Evolutionary conservation across 2,888 invertebrate genomes (phyloP).

Genomic region (Drosophila nigritarsus): DNA sequence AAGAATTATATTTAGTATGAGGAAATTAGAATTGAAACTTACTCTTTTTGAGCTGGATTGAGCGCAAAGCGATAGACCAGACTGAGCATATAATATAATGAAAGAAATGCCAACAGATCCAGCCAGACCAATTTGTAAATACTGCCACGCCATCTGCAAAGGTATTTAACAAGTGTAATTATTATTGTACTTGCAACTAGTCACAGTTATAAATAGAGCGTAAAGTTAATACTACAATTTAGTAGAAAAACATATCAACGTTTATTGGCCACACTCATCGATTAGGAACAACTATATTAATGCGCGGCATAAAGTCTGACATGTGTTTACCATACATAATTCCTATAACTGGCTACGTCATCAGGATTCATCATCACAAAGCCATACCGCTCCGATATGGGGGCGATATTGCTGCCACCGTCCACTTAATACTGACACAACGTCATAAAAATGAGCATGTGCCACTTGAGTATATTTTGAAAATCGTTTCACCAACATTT

Average conservation of each 20-base stretch:
- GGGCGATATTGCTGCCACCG: no score
- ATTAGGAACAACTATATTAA: neutral
- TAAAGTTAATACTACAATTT: neutral
- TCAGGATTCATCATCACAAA: constrained; percentile 22
- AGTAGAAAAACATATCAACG: constrained; percentile 2
- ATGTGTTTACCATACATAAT: constrained; percentile 21
- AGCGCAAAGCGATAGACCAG: constrained; percentile 91
- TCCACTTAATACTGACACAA: constrained; percentile 46
- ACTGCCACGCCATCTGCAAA: constrained; percentile 96
- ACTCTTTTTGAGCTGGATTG: constrained; percentile 89
- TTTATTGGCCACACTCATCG: constrained; percentile 7
- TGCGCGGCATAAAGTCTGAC: constrained; percentile 50
- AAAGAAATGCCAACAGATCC: constrained; percentile 92
- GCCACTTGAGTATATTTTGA: constrained; percentile 5
- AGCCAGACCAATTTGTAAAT: constrained; percentile 97
- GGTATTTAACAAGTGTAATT: neutral
- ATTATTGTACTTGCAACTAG: neutral
- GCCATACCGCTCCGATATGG: no score
- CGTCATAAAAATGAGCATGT: constrained; percentile 56
- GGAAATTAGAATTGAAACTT: constrained; percentile 66
- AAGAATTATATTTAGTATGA: accelerated
- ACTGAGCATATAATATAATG: constrained; percentile 92
- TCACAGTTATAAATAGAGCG: constrained; percentile 32
- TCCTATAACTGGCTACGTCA: constrained; percentile 46
- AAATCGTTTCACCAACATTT: constrained; percentile 18